Base-by-base conservation (phyloP, 1,140 invertebrate species). In the Drosophila quadrilineata region DNA sequence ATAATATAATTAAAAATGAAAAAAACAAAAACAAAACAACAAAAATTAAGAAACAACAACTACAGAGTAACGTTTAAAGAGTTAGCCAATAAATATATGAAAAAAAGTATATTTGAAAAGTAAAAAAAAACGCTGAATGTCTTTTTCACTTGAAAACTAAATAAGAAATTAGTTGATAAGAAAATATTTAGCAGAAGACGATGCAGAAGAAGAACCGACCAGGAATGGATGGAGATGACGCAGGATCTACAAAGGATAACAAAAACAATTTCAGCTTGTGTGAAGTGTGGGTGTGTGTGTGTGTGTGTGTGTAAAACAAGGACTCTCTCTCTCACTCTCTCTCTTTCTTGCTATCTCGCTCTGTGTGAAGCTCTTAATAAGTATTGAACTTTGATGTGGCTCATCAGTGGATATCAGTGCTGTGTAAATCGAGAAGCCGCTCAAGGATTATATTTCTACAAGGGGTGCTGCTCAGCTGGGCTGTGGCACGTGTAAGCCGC, bases 71-170 rank as follows among this genome's bases (percentile, higher is more conserved):
- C 46, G 79, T 85, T 85, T 85, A 85, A 85, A 85, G 87, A 88
- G 82, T 88, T 88, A 88, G 87, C 87, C 87, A 88, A 88, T 88
- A 88, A 88, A 85, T 87, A 88, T 88, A 87, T 87, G 76, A 88
- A 88, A 75, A 75, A 80, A 82, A 88, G 87, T 88, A 88, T 88
- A 88, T 88, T 88, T 88, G 76, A 88, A 88, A 85, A 85, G 74
- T 79, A 85, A 58, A 70, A 68, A 60, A n/a, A n/a, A n/a, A n/a
- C n/a, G n/a, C n/a, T n/a, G 62, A 48, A 45, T 68, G 59, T 73
- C n/a, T 66, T 85, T 71, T 75, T 65, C 70, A 69, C 31, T 79
- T 53, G 41, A 58, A 16, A 41, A n/a, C n/a, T n/a, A n/a, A n/a
- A 2, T 29, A 8, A 41, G 10, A 17, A 3, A 31, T 3, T 64